Evolutionary conservation across 1,140 invertebrate species (phyloP).

Genomic region (Temnothorax longispinosus): DNA sequence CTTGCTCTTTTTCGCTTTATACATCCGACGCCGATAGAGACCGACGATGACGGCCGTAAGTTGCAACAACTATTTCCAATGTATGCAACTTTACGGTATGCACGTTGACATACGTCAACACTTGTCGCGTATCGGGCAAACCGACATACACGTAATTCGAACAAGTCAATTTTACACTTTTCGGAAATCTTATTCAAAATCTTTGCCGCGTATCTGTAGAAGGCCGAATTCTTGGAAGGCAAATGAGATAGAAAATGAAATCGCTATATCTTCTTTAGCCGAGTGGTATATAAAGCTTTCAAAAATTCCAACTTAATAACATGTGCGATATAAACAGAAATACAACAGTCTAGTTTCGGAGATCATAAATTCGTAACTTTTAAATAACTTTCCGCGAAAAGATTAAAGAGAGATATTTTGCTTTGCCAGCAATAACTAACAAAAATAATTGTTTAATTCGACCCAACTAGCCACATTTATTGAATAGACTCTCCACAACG

Average conservation of each 20-base stretch:
- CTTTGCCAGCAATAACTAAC: too few relatives aligned
- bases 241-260: background rate
- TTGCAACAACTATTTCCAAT: slow-evolving; percentile 34
- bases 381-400: background rate
- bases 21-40: slow-evolving; percentile 17
- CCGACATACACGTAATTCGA: background rate
- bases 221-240: background rate
- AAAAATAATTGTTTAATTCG: too few relatives aligned
- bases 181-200: background rate
- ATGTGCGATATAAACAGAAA: background rate
- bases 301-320: background rate
- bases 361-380: background rate
- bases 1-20: slow-evolving; percentile 57
- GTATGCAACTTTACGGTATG: background rate
- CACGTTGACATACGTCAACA: slow-evolving; percentile 2
- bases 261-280: background rate
- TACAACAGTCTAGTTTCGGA: background rate
- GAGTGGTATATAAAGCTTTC: background rate
- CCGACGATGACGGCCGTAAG: background rate
- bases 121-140: background rate
- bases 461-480: too few relatives aligned
- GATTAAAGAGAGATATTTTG: too few relatives aligned
- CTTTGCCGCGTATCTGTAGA: background rate
- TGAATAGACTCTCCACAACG: too few relatives aligned
- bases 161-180: background rate